A percentile compares a stretch with the other conserved stretches of the same genome.
Evolutionary conservation across 2,113 vertebrate genomes (phyloP).

Genomic region (Sminthopsis crassicaudata): DNA sequence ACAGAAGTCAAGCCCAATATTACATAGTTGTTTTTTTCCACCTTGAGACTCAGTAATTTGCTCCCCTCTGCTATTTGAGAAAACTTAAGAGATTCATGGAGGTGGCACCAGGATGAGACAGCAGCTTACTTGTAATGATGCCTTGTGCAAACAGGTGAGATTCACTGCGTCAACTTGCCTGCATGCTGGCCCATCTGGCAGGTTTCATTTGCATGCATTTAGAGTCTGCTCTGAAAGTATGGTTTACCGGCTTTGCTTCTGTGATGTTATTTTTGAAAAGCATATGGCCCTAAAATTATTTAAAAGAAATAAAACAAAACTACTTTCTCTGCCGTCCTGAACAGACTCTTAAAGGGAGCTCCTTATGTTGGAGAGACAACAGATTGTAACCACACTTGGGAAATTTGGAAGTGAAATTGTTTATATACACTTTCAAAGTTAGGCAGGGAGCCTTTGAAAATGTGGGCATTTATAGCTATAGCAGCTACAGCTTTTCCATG

Average conservation of each 20-base stretch:
- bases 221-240: background rate
- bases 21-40: slow-evolving; percentile 19
- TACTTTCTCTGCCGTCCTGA: background rate
- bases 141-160: slow-evolving; percentile 26
- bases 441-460: background rate
- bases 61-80: slow-evolving; percentile 40
- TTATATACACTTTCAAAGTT: slow-evolving; percentile 5
- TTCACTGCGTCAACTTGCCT: background rate
- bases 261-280: slow-evolving; percentile 39
- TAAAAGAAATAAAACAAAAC: slow-evolving; percentile 23
- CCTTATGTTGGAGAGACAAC: background rate
- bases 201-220: slow-evolving; percentile 45
- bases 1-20: slow-evolving; percentile 42
- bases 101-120: background rate
- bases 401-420: slow-evolving; percentile 16
- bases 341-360: slow-evolving; percentile 38
- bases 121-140: slow-evolving; percentile 30
- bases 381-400: slow-evolving; percentile 11
- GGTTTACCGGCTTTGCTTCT: background rate
- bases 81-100: slow-evolving; percentile 49
- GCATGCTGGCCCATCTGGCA: background rate
- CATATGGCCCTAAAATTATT: slow-evolving; percentile 3
- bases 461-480: slow-evolving; percentile 26
- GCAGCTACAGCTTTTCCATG: slow-evolving; percentile 24
- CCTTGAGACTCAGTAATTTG: background rate